A percentile compares a stretch with the other conserved stretches of the same genome.
These are phyloP conservation scores for Tipula vernalis DNA, from an alignment of 2,888 invertebrate species.

Conservation along the genomic window DNA sequence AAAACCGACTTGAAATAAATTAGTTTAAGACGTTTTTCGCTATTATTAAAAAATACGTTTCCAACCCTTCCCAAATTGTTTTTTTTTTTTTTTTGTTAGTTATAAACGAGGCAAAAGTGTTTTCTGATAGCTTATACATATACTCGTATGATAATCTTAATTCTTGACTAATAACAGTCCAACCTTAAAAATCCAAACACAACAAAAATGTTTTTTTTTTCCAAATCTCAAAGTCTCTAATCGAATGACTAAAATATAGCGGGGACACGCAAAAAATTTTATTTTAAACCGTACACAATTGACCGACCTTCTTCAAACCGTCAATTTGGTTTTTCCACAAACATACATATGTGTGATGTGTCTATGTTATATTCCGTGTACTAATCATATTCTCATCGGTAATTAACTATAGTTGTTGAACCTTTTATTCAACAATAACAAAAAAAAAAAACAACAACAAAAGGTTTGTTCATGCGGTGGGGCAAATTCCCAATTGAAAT, in stretches of 20 bases:
- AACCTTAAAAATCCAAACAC: not conserved
- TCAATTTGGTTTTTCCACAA: not conserved
- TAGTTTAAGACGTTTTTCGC: not conserved
- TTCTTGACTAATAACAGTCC: not conserved
- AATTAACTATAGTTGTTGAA: conserved; percentile 5
- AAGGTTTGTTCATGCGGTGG: not conserved
- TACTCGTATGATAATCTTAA: not conserved
- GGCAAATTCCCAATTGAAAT: conserved; percentile 11
- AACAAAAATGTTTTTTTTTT: not conserved
- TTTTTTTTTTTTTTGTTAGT: not conserved
- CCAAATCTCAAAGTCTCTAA: conserved; percentile 5
- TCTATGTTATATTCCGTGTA: not conserved
- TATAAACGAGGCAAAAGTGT: not conserved
- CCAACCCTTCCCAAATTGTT: not conserved
- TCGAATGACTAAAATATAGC: conserved; percentile 4
- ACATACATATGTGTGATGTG: not conserved
- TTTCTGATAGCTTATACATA: not conserved
- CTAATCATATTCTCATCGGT: conserved; percentile 7
- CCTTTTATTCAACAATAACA: not conserved
- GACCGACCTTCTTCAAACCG: not conserved
- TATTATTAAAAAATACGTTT: not conserved
- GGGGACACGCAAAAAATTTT: not conserved
- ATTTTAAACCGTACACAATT: not conserved
- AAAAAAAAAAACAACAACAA: not conserved
- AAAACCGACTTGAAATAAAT: not conserved